Percentiles rank a stretch among this genome's conserved stretches.
These are phyloP conservation scores for Tiaroga cobitis DNA, from an alignment of 2,797 vertebrate species.

Conservation along the genomic window DNA sequence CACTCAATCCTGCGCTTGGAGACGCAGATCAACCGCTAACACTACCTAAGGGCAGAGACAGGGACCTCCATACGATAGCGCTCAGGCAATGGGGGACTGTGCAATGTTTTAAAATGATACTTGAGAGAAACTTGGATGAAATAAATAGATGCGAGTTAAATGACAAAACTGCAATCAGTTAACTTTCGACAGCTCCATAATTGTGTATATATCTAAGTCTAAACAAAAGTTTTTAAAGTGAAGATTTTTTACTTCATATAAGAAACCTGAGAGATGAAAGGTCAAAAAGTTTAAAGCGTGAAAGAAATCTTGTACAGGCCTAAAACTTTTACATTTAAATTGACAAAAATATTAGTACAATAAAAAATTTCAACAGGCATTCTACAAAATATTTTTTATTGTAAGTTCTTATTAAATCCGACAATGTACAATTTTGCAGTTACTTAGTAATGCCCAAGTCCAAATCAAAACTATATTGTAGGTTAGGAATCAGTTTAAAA, in stretches of 20 bases:
- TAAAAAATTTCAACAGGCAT: not conserved
- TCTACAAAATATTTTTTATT: not conserved
- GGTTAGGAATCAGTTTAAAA: not conserved
- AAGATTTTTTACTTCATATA: not conserved
- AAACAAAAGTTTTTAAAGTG: not conserved
- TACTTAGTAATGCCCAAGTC: too few relatives aligned
- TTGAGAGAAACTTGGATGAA: constrained; percentile 1
- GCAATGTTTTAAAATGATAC: not conserved
- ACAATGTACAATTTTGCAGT: not conserved
- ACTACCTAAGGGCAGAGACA: constrained; percentile 17
- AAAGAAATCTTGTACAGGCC: not conserved
- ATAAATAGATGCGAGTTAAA: not conserved
- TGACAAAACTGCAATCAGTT: not conserved
- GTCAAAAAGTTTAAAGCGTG: not conserved
- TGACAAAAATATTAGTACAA: not conserved
- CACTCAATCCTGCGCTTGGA: constrained; percentile 25
- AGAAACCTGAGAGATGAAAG: not conserved
- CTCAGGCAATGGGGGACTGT: not conserved
- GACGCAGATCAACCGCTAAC: constrained; percentile 27
- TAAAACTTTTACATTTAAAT: not conserved
- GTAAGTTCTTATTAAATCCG: not conserved
- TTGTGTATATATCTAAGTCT: not conserved
- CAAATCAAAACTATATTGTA: too few relatives aligned
- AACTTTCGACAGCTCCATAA: not conserved
- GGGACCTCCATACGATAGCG: not conserved